Evolutionary conservation across 1,140 invertebrate species (phyloP).

Genomic region (Formica selysi): DNA sequence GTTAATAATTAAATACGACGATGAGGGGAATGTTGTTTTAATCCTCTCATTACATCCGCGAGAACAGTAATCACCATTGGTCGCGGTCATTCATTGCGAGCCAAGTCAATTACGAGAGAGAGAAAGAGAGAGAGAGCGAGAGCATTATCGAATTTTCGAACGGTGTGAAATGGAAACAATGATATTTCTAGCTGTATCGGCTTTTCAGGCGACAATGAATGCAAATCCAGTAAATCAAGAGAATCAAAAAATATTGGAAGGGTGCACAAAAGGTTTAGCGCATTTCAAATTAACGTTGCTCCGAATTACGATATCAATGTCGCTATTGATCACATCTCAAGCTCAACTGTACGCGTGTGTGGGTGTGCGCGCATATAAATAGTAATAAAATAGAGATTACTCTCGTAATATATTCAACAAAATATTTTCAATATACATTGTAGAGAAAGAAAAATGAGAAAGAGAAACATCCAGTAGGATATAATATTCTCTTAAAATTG

Average conservation of each 20-base stretch:
- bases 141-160: constrained; percentile 72
- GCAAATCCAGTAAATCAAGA: constrained; percentile 17
- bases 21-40: constrained; percentile 70
- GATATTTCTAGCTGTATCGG: constrained; percentile 61
- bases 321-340: background rate
- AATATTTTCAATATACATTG: too few relatives aligned
- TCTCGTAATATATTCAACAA: too few relatives aligned
- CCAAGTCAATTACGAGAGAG: constrained; percentile 68
- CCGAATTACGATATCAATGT: background rate
- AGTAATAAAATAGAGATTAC: too few relatives aligned
- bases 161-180: constrained; percentile 69
- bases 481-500: too few relatives aligned
- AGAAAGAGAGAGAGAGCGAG: background rate
- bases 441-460: too few relatives aligned
- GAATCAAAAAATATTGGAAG: background rate
- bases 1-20: constrained; percentile 76
- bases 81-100: constrained; percentile 65
- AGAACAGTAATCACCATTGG: constrained; percentile 61
- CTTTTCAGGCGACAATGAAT: constrained; percentile 28
- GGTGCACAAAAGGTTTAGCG: background rate
- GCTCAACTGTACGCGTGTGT: background rate
- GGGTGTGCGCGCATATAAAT: too few relatives aligned
- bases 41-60: constrained; percentile 74
- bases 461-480: too few relatives aligned
- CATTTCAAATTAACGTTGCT: constrained; percentile 5